phyloP scores from a whole-genome alignment of 2,888 invertebrate genomes.

The Omphaloscelis lunosa region DNA sequence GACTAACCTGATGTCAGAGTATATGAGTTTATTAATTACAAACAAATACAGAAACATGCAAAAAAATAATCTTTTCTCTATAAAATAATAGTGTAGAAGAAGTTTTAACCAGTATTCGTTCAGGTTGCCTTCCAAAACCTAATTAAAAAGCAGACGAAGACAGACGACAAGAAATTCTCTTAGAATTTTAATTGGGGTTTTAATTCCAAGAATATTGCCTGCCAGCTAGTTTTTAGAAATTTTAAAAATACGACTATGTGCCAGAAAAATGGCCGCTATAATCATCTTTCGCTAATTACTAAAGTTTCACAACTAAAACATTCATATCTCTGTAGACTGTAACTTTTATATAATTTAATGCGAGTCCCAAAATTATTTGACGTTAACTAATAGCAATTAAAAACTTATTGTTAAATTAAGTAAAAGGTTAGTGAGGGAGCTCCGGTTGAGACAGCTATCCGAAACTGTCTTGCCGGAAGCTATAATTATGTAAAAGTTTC shows the following conservation, averaged over 20 bases:
- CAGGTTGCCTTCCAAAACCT: not conserved
- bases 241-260: not conserved
- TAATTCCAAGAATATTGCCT: not conserved
- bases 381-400: conserved; percentile 49
- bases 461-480: conserved; percentile 48
- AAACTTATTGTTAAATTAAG: conserved; percentile 50
- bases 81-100: too few relatives aligned
- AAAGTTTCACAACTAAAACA: conserved; percentile 38
- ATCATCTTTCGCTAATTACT: conserved; percentile 24
- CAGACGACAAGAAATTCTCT: not conserved
- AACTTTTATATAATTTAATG: conserved; percentile 41
- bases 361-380: conserved; percentile 42
- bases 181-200: conserved; percentile 1
- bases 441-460: conserved; percentile 28
- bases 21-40: too few relatives aligned
- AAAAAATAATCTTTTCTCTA: too few relatives aligned
- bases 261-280: not conserved
- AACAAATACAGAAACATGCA: too few relatives aligned
- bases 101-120: not conserved
- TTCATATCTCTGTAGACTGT: conserved; percentile 13
- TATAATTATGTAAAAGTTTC: conserved; percentile 65
- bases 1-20: too few relatives aligned
- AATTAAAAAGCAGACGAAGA: not conserved
- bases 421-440: conserved; percentile 27
- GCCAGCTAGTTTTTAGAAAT: not conserved